Evolutionary conservation across 2,797 vertebrate genomes (phyloP).

Genomic region (Chrysocyon brachyurus): DNA sequence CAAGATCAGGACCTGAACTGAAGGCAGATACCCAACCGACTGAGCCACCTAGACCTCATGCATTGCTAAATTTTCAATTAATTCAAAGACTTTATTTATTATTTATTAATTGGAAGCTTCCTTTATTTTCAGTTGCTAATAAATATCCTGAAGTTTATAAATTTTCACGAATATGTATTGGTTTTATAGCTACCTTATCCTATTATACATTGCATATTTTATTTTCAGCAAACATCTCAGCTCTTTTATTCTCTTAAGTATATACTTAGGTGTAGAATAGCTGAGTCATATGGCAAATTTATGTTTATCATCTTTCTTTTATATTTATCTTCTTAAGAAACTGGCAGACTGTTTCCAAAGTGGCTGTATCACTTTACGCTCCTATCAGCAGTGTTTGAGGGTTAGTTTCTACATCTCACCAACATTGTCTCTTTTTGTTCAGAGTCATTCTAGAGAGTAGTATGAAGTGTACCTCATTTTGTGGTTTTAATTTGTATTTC

Average conservation of each 20-base stretch:
- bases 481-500: not conserved
- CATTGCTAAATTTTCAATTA: not conserved
- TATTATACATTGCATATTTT: not conserved
- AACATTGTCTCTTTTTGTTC: not conserved
- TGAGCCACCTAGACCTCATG: not conserved
- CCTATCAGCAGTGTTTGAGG: not conserved
- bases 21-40: no score
- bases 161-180: not conserved
- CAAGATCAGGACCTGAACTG: no score
- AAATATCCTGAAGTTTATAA: not conserved
- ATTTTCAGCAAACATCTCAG: not conserved
- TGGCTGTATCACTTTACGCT: not conserved
- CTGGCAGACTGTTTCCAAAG: not conserved
- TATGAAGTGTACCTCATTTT: not conserved
- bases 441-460: not conserved
- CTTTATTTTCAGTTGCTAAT: conserved; percentile 10
- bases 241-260: not conserved
- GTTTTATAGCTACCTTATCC: not conserved
- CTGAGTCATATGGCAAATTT: not conserved
- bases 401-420: not conserved
- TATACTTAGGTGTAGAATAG: not conserved
- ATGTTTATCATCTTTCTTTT: not conserved
- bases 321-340: not conserved
- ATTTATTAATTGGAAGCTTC: not conserved
- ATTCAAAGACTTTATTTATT: no score